Base-by-base conservation (phyloP, 2,888 invertebrate genomes). In the Tetropium fuscum region DNA sequence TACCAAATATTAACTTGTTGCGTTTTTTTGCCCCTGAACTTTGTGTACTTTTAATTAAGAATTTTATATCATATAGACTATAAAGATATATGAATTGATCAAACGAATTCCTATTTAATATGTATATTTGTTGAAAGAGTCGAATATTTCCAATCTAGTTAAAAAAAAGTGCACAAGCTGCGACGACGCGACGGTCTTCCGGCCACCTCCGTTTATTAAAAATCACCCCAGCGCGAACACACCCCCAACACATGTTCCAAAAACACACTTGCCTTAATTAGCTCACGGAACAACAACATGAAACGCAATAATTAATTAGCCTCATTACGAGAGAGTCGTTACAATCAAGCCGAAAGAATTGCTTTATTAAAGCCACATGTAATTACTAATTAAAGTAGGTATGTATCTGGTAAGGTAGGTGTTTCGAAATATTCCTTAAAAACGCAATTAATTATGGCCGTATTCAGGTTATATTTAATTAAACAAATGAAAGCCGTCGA, bases 351-450 rank as follows among this genome's bases (percentile, higher is more conserved):
- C 38, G 10, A 25, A 44, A 32, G 40, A 45, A 55, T 47, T 55
- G 45, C 54, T 40, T 57, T 57, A 57, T 57, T 51, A 49, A 25
- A 56, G 16, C 43, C 44, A 20, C 16, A 27, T 32, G 43, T 57
- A 51, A 44, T 57, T 49, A 57, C 40, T 51, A 51, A 57, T 57
- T 57, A 51, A 57, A 44, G 49, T n/a, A n/a, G n/a, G n/a, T n/a
- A n/a, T n/a, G 49, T 57, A 51, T 53, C 40, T 40, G 22, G 36
- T 45, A 34, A 40, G 41, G 45, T 49, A 27, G 13, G 51, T n/a
- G n/a, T 58, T 44, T 43, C 40, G 27, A 53, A 45, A 58, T 45
- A 10, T 38, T 45, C 51, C 27, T 53, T 44, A 53, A 49, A 58
- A 48, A 43, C 43, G n/a, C 16, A 30, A 45, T 45, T 38, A 38